Percentiles rank a stretch among this genome's conserved stretches.
These are phyloP conservation scores for Rhopalosiphum padi DNA, from an alignment of 1,140 invertebrate genomes.

Conservation along the genomic window DNA sequence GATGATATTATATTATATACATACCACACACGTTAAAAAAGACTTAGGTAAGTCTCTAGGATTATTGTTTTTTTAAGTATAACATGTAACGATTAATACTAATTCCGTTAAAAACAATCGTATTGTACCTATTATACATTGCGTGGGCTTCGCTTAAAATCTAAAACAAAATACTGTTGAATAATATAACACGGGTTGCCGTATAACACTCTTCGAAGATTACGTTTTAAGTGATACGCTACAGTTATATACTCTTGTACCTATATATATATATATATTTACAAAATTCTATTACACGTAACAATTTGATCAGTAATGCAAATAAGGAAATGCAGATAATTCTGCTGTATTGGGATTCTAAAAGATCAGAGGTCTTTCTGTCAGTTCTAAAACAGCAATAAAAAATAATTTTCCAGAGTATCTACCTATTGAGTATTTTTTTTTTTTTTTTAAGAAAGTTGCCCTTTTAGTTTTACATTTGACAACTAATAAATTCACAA, in stretches of 20 bases:
- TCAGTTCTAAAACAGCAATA: not conserved
- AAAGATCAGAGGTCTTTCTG: not conserved
- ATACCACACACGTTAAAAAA: not conserved
- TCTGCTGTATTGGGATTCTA: not conserved
- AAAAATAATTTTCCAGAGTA: not conserved
- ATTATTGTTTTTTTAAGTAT: not conserved
- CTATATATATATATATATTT: not conserved
- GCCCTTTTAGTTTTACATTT: not conserved
- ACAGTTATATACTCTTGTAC: not conserved
- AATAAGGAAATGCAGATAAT: not conserved
- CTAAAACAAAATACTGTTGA: not conserved
- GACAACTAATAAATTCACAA: not conserved
- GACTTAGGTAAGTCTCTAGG: not conserved
- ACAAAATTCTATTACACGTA: not conserved
- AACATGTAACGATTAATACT: not conserved
- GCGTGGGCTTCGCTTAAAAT: too few species aligned
- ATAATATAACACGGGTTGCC: not conserved
- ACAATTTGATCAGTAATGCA: not conserved
- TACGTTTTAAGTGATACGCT: not conserved
- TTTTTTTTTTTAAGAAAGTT: not conserved
- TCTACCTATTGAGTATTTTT: not conserved
- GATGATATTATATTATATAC: not conserved
- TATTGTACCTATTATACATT: not conserved
- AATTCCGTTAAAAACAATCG: not conserved
- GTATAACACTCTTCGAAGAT: not conserved